Evolutionary conservation across 1,140 invertebrate species (phyloP).

Genomic region (Leptinotarsa texana): DNA sequence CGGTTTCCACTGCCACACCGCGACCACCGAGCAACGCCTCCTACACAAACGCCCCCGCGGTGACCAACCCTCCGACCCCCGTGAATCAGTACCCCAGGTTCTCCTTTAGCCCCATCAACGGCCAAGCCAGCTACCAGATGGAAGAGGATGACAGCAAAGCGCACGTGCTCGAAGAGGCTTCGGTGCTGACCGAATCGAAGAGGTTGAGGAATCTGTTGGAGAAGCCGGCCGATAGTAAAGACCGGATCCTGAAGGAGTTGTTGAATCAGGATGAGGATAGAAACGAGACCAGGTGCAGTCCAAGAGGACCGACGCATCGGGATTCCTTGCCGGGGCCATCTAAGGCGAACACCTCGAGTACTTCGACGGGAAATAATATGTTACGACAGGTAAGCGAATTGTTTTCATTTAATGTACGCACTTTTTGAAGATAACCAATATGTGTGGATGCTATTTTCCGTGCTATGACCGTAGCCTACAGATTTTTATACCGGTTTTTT

Average conservation of each 20-base stretch:
- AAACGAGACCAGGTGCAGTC: slow-evolving; percentile 53
- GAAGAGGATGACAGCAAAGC: slow-evolving; percentile 53
- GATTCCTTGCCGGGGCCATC: slow-evolving; percentile 43
- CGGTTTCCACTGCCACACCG: slow-evolving; percentile 58
- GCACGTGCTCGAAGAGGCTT: slow-evolving; percentile 49
- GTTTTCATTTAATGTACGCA: slow-evolving; percentile 25
- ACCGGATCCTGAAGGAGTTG: slow-evolving; percentile 75
- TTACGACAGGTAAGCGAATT: slow-evolving; percentile 69
- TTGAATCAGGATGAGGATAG: slow-evolving; percentile 80
- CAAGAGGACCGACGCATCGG: slow-evolving; percentile 49
- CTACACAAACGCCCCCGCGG: slow-evolving; percentile 58
- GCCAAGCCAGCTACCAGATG: slow-evolving; percentile 47
- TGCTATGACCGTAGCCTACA: too few relatives aligned
- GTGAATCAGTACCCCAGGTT: slow-evolving; percentile 59
- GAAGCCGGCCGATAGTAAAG: slow-evolving; percentile 59
- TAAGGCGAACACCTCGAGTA: slow-evolving; percentile 53
- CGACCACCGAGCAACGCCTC: slow-evolving; percentile 58
- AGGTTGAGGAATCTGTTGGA: slow-evolving; percentile 49
- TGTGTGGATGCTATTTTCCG: too few relatives aligned
- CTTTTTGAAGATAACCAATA: too few relatives aligned
- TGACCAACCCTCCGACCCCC: slow-evolving; percentile 54
- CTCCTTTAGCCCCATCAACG: slow-evolving; percentile 64
- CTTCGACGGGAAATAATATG: slow-evolving; percentile 67
- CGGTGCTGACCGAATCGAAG: slow-evolving; percentile 40
- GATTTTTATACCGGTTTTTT: too few relatives aligned